Conservation (phyloP, 2,888 invertebrate genomes). For the Ichneumoninae sp. region DNA sequence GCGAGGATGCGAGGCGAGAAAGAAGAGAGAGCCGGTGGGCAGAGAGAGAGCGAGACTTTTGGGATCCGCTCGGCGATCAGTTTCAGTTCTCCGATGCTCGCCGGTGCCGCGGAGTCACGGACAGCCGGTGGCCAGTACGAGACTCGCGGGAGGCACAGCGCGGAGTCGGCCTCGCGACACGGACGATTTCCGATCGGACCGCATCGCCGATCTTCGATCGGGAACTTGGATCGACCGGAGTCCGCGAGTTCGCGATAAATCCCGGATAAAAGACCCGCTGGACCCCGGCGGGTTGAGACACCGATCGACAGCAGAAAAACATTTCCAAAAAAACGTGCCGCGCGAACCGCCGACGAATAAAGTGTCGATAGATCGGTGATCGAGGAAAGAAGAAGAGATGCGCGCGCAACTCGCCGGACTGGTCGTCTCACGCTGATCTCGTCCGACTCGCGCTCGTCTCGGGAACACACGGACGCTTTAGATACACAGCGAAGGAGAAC, state of each 20-base stretch:
- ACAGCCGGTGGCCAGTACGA: slow-evolving; percentile 43
- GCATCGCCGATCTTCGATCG: too few relatives aligned
- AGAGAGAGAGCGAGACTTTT: slow-evolving; percentile 70
- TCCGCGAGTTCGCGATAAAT: too few relatives aligned
- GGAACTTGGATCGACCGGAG: too few relatives aligned
- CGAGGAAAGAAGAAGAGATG: neutral
- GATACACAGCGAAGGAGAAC: neutral
- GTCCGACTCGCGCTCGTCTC: slow-evolving; percentile 8
- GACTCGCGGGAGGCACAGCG: slow-evolving; percentile 46
- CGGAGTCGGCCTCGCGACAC: slow-evolving; percentile 67
- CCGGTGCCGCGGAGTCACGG: slow-evolving; percentile 62
- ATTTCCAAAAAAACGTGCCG: neutral
- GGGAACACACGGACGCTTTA: neutral
- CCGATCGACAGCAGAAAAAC: neutral
- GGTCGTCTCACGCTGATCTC: neutral
- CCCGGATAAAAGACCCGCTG: too few relatives aligned
- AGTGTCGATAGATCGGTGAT: neutral
- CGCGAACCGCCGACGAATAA: neutral
- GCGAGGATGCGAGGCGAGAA: slow-evolving; percentile 30
- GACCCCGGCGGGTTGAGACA: too few relatives aligned
- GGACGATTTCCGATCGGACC: neutral
- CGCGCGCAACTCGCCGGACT: neutral
- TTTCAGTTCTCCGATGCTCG: slow-evolving; percentile 51
- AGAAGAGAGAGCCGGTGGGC: neutral
- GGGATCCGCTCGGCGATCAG: slow-evolving; percentile 76